Percentiles rank a stretch among this genome's conserved stretches.
These are phyloP conservation scores for Aromia moschata DNA, from an alignment of 2,888 invertebrate species.

Conservation along the genomic window DNA sequence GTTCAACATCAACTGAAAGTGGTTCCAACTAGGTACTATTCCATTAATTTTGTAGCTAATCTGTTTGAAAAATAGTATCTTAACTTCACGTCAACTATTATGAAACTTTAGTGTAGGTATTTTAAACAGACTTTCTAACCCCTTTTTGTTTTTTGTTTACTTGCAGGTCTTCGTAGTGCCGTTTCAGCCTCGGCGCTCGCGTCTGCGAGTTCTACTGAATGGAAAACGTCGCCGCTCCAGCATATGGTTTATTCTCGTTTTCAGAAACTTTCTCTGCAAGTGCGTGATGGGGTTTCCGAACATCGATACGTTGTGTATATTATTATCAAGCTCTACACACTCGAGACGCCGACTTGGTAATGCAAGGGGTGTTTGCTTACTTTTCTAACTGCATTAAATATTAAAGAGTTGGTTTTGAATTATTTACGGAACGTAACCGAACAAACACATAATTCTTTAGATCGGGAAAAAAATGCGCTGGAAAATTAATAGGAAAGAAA, in stretches of 20 bases:
- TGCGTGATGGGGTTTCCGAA: constrained; percentile 21
- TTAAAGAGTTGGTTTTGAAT: constrained; percentile 25
- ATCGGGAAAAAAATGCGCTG: neutral
- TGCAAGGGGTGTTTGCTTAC: constrained; percentile 36
- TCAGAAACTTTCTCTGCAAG: constrained; percentile 4
- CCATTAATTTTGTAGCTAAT: too few species aligned
- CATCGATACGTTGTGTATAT: constrained; percentile 22
- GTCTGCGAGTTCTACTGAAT: too few species aligned
- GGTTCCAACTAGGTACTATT: too few species aligned
- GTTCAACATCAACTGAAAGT: too few species aligned
- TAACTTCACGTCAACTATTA: too few species aligned
- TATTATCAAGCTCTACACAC: constrained; percentile 26
- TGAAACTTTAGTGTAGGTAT: too few species aligned
- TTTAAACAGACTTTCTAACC: too few species aligned
- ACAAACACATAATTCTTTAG: constrained; percentile 9
- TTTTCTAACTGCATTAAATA: constrained; percentile 32
- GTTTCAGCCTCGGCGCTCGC: too few species aligned
- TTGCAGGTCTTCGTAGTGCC: too few species aligned
- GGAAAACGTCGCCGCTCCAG: neutral
- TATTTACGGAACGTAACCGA: constrained; percentile 21
- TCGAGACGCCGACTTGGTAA: constrained; percentile 24
- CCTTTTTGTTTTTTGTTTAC: too few species aligned
- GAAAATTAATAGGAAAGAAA: constrained; percentile 11
- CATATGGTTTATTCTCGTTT: neutral
- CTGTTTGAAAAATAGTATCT: too few species aligned